phyloP scores from a whole-genome alignment of 1,140 invertebrate species.

The Apis mellifera region Amel_HAv3.1 CM009941.2:2538501-2539000 shows the following conservation, averaged over 20 bases:
- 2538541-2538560: conserved; percentile 93
- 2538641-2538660: conserved; percentile 10
- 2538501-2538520: conserved; percentile 91
- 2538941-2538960: conserved; percentile 80
- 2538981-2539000: conserved; percentile 90
- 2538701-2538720: conserved; percentile 87
- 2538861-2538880: neutral
- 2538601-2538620: neutral
- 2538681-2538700: conserved; percentile 90
- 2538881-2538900: too few relatives aligned
- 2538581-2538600: conserved; percentile 92
- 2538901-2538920: neutral
- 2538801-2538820: conserved; percentile 87
- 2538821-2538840: conserved; percentile 92
- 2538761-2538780: conserved; percentile 92
- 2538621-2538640: neutral
- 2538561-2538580: conserved; percentile 96
- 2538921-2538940: neutral
- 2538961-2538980: conserved; percentile 88
- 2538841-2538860: conserved; percentile 83
- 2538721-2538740: conserved; percentile 87
- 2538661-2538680: conserved; percentile 45
- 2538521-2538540: conserved; percentile 93
- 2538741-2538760: conserved; percentile 92
- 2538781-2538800: conserved; percentile 91